Evolutionary conservation across 2,797 vertebrate genomes (phyloP).

Genomic region (Xenopus petersii): DNA sequence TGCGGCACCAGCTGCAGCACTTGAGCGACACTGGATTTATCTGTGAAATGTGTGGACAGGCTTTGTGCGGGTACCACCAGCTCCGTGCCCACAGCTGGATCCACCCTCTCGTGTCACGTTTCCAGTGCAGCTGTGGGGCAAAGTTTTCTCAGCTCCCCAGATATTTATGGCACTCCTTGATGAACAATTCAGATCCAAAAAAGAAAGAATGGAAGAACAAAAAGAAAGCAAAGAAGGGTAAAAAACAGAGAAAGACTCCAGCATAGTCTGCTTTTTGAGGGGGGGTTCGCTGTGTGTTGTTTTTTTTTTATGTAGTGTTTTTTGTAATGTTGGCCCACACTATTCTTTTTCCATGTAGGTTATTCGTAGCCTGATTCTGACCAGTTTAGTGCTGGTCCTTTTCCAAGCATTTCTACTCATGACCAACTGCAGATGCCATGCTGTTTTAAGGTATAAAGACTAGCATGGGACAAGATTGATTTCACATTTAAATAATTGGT

Average conservation of each 20-base stretch:
- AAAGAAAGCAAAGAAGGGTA: neutral
- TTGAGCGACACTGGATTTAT: conserved; percentile 69
- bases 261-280: neutral
- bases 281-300: too few relatives aligned
- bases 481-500: too few relatives aligned
- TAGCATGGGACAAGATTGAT: too few relatives aligned
- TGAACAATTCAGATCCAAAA: conserved; percentile 14
- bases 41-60: conserved; percentile 71
- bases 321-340: too few relatives aligned
- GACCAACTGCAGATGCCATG: too few relatives aligned
- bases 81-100: conserved; percentile 61
- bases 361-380: too few relatives aligned
- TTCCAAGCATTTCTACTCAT: too few relatives aligned
- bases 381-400: too few relatives aligned
- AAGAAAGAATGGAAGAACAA: neutral
- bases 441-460: too few relatives aligned
- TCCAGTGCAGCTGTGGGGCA: conserved; percentile 44
- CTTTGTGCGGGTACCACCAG: conserved; percentile 68
- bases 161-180: conserved; percentile 51
- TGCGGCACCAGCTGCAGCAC: conserved; percentile 74
- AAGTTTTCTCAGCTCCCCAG: conserved; percentile 41
- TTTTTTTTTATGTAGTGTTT: neutral
- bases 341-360: too few relatives aligned
- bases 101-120: conserved; percentile 27
- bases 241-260: neutral